Evolutionary conservation across 2,797 vertebrate species (phyloP).

Genomic region (Hyperoplus lanceolatus): DNA sequence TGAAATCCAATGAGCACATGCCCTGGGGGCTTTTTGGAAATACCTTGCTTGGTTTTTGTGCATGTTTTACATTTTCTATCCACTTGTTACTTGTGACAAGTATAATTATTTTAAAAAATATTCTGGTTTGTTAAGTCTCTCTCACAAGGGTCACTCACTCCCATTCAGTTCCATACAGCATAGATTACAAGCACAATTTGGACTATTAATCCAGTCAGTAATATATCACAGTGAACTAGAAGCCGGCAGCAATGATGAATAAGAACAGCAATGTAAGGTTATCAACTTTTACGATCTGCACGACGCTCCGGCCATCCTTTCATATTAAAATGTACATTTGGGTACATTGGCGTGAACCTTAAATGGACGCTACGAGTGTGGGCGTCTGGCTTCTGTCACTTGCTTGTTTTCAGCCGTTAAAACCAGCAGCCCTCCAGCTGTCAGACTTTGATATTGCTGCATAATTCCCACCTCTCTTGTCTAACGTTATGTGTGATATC

Average conservation of each 20-base stretch:
- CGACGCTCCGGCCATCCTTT: not conserved
- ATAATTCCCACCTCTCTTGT: not conserved
- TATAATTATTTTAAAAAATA: no score
- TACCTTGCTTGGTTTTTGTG: not conserved
- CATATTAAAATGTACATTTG: not conserved
- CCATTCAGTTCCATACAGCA: not conserved
- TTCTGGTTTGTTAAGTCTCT: not conserved
- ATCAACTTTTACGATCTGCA: not conserved
- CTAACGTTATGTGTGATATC: not conserved
- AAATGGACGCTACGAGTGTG: not conserved
- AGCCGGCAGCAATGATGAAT: not conserved
- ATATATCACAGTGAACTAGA: not conserved
- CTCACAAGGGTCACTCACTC: not conserved
- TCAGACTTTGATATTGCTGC: not conserved
- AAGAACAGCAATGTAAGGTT: not conserved
- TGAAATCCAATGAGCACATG: not conserved
- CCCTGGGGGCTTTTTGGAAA: not conserved
- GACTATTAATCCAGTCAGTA: not conserved
- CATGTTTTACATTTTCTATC: not conserved
- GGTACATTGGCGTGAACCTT: not conserved
- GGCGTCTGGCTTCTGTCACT: not conserved
- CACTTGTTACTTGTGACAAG: no score
- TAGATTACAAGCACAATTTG: not conserved
- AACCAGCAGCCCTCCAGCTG: not conserved
- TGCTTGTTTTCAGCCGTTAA: slow-evolving; percentile 1